Conservation (phyloP, 2,797 vertebrate genomes). For the Vespertilio murinus region DNA sequence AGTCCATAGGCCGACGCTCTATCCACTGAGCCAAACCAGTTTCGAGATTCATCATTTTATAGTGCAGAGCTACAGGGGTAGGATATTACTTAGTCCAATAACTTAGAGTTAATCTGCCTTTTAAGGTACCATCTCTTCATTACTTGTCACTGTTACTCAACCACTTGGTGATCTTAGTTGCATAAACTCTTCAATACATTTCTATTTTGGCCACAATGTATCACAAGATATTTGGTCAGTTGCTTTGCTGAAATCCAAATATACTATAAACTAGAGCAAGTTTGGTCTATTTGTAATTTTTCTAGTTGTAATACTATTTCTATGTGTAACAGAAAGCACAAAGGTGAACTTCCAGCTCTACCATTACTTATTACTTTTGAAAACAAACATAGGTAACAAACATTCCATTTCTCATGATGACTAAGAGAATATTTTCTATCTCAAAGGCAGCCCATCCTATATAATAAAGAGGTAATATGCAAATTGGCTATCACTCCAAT, state of each 20-base stretch:
- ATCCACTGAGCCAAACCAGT: too few relatives aligned
- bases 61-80: neutral
- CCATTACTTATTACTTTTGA: neutral
- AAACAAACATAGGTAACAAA: neutral
- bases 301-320: neutral
- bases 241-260: neutral
- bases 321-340: neutral
- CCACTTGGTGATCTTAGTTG: neutral
- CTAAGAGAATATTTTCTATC: slow-evolving; percentile 4
- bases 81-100: neutral
- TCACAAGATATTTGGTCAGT: neutral
- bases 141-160: neutral
- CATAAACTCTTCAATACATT: neutral
- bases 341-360: neutral
- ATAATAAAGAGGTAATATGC: too few relatives aligned
- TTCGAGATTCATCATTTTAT: neutral
- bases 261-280: neutral
- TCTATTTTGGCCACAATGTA: neutral
- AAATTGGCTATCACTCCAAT: too few relatives aligned
- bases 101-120: neutral
- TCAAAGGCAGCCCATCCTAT: neutral
- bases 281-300: neutral
- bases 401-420: neutral
- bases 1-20: too few relatives aligned
- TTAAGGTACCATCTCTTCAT: neutral